These are phyloP conservation scores for Dinoponera quadriceps DNA, from an alignment of 1,140 invertebrate species.

Conservation along the genomic window DNA sequence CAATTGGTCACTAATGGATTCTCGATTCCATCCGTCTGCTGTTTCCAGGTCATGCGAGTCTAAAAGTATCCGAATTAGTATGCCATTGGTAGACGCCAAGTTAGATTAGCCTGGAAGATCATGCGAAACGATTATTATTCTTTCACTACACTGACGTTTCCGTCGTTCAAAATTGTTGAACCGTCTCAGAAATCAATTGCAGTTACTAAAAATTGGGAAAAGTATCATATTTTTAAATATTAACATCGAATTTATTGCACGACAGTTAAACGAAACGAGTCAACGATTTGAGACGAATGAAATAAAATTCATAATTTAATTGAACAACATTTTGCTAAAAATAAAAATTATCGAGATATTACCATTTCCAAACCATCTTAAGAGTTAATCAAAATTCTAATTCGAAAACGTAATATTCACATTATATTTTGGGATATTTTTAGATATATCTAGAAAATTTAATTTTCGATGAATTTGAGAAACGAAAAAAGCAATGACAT, in stretches of 20 bases:
- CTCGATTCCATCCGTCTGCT: conserved; percentile 32
- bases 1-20: conserved; percentile 48
- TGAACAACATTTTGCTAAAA: background rate
- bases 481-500: background rate
- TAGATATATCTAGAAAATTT: background rate
- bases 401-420: background rate
- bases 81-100: conserved; percentile 23
- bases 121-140: conserved; percentile 39
- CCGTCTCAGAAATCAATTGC: background rate
- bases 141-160: background rate
- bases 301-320: conserved; percentile 1
- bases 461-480: too few species aligned
- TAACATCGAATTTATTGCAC: background rate
- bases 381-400: background rate
- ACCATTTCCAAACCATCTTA: background rate
- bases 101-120: conserved; percentile 30
- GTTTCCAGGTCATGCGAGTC: conserved; percentile 26
- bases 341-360: conserved; percentile 9
- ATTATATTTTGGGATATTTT: background rate
- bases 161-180: background rate
- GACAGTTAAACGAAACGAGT: too few species aligned
- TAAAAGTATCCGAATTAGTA: conserved; percentile 45
- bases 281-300: background rate
- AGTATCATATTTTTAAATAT: background rate
- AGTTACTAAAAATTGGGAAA: background rate